Evolutionary conservation across 2,797 vertebrate species (phyloP), one percentile per base, ranked within the genome.

Genomic region (Clarias fuscus): DNA sequence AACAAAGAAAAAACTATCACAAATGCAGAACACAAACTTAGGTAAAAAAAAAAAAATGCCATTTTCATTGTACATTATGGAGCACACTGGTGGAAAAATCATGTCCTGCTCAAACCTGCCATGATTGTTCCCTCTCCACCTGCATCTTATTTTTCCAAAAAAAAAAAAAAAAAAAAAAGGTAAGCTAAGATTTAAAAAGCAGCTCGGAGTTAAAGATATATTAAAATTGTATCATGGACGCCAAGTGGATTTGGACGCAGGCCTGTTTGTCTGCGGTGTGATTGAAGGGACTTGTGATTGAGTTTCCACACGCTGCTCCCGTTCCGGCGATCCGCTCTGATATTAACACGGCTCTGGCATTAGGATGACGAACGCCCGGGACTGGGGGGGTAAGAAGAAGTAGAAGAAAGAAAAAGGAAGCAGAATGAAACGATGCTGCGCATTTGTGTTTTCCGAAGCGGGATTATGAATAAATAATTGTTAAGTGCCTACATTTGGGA

Each of bases 241-340:
- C 94, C 96, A 96, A 94, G 96, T 95, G 95, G 96, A 96, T 97
- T 97, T 94, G 96, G 97, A 97, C 95, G 95, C 94, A 93, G 95
- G 77, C 20, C 94, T 95, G 95, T 96, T 96, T 94, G 91, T 92
- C 15, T 94, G 93, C 91, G 90, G 92, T 91, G 92, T 98, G 97
- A 98, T 97, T 98, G 97, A 98, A 98, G 94, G 97, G 96, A 97
- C 95, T 97, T 97, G 96, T 97, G 97, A 98, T 98, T 97, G 97
- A 93, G 95, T 96, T 98, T 97, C 95, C 95, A 97, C 95, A 95
- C 91, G 89, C 92, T 95, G 95, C 96, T 96, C 95, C 94, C 95
- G 92, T 97, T 97, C 96, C 93, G 96, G 59, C 93, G 94, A 96
- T 96, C 94, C 91, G 92, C 95, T 96, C 95, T 96, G 96, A 97